Percentiles rank a stretch among this genome's conserved stretches.
phyloP scores from a whole-genome alignment of 92 coral and sea anemone genomes.

The Porites evermanni region DNA sequence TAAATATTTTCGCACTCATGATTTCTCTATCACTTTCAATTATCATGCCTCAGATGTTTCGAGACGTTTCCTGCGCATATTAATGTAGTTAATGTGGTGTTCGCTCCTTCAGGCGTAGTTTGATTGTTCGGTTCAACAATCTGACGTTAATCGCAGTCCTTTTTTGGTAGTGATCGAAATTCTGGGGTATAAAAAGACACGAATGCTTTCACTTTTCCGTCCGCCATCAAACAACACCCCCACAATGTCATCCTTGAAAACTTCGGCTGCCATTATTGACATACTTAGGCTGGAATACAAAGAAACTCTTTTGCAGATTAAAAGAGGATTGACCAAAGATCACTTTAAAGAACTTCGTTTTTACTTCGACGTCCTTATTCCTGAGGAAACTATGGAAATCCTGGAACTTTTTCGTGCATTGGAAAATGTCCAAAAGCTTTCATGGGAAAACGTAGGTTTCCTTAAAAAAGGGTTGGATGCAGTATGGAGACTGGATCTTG shows the following conservation, averaged over 20 bases:
- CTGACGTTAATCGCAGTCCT: neutral
- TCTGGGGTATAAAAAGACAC: neutral
- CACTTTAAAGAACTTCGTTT: neutral
- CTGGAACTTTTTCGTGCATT: neutral
- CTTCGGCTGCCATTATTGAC: no score
- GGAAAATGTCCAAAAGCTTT: conserved; percentile 34
- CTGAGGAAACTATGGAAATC: neutral
- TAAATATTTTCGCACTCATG: no score
- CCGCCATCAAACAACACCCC: no score
- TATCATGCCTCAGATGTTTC: no score
- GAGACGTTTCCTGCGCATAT: no score
- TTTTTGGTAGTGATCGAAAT: neutral
- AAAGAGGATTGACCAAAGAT: neutral
- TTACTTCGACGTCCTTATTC: neutral
- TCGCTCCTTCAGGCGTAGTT: no score
- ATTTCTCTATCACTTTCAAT: no score
- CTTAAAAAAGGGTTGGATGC: conserved; percentile 19
- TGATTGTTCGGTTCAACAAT: no score
- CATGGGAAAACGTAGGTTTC: conserved; percentile 20
- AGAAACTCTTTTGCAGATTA: neutral
- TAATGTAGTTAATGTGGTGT: no score
- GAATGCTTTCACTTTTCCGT: no score
- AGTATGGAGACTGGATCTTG: neutral
- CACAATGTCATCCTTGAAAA: no score
- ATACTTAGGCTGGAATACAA: neutral